Evolutionary conservation across 2,888 invertebrate species (phyloP), one percentile per base, ranked within the genome.

Genomic region (Agrotis exclamationis): DNA sequence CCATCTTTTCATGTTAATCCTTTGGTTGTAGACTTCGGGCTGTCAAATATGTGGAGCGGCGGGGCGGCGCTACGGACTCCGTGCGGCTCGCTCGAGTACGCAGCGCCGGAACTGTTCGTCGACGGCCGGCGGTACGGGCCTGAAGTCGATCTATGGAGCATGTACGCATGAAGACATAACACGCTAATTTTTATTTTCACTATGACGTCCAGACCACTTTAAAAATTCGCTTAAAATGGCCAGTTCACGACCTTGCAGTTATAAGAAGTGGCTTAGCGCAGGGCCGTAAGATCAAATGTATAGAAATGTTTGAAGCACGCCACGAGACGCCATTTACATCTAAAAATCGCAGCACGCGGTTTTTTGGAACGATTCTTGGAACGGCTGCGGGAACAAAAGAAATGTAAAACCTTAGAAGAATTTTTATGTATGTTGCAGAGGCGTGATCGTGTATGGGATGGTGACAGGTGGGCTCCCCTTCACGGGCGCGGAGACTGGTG

Each of bases 41-140:
- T 98, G 75, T 98, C 98, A 86, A 98, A 98, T 92, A 89, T 97
- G 74, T 98, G 97, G 95, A 95, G 94, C 69, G 92, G 96, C 22
- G 96, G 96, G 64, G 96, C 96, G 14, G 96, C 97, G n/a, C 93
- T 98, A 87, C 96, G 97, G 82, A 98, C 98, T 0, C 98, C 98
- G 85, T 98, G 98, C 92, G 98, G 98, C 59, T 98, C 98, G 47
- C 97, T 98, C 16, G 98, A 98, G 93, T 98, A 98, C 91, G 98
- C 98, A 2, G 98, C 98, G 54, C 98, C 98, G 0, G 98, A 98
- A 92, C 95, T 98, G 74, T 98, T 98, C 89, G 95, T 97, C 22
- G 97, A 97, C 85, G 97, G 97, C 47, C 96, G 97, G 70, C 96
- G 96, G 76, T 98, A 98, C 92, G 98, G 98, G 56, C 97, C 98